These are phyloP conservation scores for Brachyrhaphis roseni DNA, from an alignment of 2,797 vertebrate genomes.

Conservation along the genomic window DNA sequence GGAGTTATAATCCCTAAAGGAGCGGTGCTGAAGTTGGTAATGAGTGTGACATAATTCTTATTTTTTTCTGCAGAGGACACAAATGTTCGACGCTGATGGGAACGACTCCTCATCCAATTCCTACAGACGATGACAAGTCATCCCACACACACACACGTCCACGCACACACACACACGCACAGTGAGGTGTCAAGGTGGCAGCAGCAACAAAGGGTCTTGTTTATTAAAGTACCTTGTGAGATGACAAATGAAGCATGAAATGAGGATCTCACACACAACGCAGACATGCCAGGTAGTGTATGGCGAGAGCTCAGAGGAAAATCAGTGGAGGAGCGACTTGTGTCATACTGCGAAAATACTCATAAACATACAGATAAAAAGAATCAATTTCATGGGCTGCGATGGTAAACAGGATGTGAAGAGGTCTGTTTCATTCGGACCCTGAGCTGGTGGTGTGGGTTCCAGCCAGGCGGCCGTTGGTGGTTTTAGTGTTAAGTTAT, in stretches of 20 bases:
- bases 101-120: slow-evolving; percentile 43
- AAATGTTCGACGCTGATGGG: slow-evolving; percentile 26
- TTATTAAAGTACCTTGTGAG: slow-evolving; percentile 72
- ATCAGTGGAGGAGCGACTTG: slow-evolving; percentile 45
- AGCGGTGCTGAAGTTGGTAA: slow-evolving; percentile 41
- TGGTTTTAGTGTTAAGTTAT: background rate
- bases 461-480: slow-evolving; percentile 1
- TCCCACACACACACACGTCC: slow-evolving; percentile 5
- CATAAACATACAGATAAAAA: slow-evolving; percentile 70
- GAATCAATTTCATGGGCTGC: slow-evolving; percentile 75
- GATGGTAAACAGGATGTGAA: slow-evolving; percentile 57
- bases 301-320: slow-evolving; percentile 25
- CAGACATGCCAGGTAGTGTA: slow-evolving; percentile 62
- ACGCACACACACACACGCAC: background rate
- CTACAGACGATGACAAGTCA: slow-evolving; percentile 35
- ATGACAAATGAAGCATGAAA: slow-evolving; percentile 77
- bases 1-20: slow-evolving; percentile 44
- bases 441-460: slow-evolving; percentile 8
- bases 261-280: slow-evolving; percentile 63
- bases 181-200: slow-evolving; percentile 24
- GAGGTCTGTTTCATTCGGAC: slow-evolving; percentile 43
- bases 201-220: slow-evolving; percentile 62
- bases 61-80: slow-evolving; percentile 16
- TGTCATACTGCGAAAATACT: slow-evolving; percentile 48
- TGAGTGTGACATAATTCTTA: slow-evolving; percentile 34